A percentile compares a stretch with the other conserved stretches of the same genome.
Conservation (phyloP, 1,140 invertebrate genomes). For the Zaprionus gabonicus region DNA sequence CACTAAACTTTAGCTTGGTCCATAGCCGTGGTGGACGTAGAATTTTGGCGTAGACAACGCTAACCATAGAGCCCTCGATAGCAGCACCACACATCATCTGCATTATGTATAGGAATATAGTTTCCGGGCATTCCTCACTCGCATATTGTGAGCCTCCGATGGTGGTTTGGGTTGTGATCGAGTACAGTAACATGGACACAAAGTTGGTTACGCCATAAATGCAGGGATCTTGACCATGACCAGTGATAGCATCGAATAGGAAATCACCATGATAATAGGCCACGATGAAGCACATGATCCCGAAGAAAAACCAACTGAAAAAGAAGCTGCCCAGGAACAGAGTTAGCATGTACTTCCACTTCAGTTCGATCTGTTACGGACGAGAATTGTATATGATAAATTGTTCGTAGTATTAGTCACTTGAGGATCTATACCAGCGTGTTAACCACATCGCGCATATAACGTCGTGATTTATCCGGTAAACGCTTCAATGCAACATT, state of each 20-base stretch:
- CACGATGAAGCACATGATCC: constrained; percentile 85
- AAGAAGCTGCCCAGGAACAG: constrained; percentile 86
- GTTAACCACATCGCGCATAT: constrained; percentile 87
- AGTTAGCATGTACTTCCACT: constrained; percentile 87
- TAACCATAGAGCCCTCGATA: constrained; percentile 86
- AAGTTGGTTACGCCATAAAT: constrained; percentile 85
- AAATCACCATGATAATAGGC: constrained; percentile 85
- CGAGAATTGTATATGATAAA: not conserved
- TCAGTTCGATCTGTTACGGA: constrained; percentile 85
- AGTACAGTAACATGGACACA: constrained; percentile 86
- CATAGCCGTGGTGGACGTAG: constrained; percentile 85
- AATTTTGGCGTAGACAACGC: constrained; percentile 87
- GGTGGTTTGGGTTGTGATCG: constrained; percentile 87
- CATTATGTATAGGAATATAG: constrained; percentile 89
- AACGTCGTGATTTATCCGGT: constrained; percentile 85
- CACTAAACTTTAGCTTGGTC: constrained; percentile 86
- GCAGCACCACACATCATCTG: constrained; percentile 86
- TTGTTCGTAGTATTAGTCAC: not conserved
- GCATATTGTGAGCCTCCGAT: constrained; percentile 91
- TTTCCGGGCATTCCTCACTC: constrained; percentile 93
- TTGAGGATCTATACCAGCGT: constrained; percentile 85
- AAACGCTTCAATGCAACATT: constrained; percentile 82
- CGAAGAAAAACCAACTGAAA: constrained; percentile 86
- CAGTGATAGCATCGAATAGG: constrained; percentile 65
- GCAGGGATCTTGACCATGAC: constrained; percentile 77